These are phyloP conservation scores for Vireo griseus DNA, from an alignment of 2,797 vertebrate genomes.

Conservation along the genomic window DNA sequence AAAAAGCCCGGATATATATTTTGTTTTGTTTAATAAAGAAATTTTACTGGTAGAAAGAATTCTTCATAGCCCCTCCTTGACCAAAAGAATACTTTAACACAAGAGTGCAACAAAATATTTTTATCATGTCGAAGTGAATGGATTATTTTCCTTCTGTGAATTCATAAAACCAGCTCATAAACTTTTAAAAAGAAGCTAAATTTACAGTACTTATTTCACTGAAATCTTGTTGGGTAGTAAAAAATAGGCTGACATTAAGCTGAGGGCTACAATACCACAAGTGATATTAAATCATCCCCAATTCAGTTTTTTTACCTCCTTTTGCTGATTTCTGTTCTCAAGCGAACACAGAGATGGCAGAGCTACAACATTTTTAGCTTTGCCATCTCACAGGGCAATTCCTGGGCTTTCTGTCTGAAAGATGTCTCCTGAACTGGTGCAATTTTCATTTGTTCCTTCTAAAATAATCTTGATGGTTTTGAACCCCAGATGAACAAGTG, in stretches of 20 bases:
- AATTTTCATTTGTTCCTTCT: not conserved
- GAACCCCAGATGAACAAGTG: not conserved
- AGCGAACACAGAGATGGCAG: not conserved
- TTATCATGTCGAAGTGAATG: not conserved
- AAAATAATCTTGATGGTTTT: not conserved
- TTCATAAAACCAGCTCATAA: not conserved
- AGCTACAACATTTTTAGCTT: not conserved
- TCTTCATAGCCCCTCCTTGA: not conserved
- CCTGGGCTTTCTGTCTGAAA: not conserved
- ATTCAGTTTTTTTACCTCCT: not conserved
- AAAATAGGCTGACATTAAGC: not conserved
- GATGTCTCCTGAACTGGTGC: not conserved
- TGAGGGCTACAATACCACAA: not conserved
- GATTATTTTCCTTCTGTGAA: not conserved
- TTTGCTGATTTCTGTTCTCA: not conserved
- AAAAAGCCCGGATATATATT: not conserved
- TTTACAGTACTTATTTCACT: not conserved
- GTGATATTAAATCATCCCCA: not conserved
- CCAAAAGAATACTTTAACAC: not conserved
- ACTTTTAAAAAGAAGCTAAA: not conserved
- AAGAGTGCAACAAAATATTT: not conserved
- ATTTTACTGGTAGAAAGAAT: not conserved
- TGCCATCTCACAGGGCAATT: not conserved
- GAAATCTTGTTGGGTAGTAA: not conserved
- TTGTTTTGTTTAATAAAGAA: not conserved